Evolutionary conservation across 2,113 vertebrate genomes (phyloP).

Genomic region (Anolis carolinensis): DNA sequence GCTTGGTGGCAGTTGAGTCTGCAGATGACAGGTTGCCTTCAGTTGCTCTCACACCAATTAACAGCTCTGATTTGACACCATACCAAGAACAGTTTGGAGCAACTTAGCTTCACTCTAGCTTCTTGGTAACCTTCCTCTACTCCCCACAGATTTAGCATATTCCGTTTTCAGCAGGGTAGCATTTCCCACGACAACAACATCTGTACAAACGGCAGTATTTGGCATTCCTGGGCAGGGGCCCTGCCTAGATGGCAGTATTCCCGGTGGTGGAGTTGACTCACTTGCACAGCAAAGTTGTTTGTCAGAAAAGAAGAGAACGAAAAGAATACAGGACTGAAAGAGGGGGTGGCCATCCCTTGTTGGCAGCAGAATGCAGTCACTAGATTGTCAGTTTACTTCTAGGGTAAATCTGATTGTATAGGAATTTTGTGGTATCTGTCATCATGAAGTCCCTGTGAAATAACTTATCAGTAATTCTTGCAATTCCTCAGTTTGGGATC

Average conservation of each 20-base stretch:
- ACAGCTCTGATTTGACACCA: slow-evolving; percentile 10
- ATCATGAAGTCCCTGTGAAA: not conserved
- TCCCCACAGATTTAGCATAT: not conserved
- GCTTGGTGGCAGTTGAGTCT: slow-evolving; percentile 5
- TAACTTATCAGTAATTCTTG: not conserved
- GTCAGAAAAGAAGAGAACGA: slow-evolving; percentile 13
- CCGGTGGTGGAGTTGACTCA: slow-evolving; percentile 13
- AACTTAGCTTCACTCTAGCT: not conserved
- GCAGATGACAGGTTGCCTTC: slow-evolving; percentile 3
- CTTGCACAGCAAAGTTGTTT: not conserved
- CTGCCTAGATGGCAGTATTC: not conserved
- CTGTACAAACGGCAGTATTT: not conserved
- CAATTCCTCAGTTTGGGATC: not conserved
- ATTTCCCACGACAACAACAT: not conserved
- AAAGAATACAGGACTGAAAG: slow-evolving; percentile 19
- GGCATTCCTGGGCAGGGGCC: slow-evolving; percentile 1
- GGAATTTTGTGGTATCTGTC: not conserved
- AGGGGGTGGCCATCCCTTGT: not conserved
- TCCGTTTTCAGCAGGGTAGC: not conserved
- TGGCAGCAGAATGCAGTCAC: slow-evolving; percentile 36
- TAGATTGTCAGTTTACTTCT: slow-evolving; percentile 23
- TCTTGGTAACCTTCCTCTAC: not conserved
- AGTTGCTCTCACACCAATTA: slow-evolving; percentile 31
- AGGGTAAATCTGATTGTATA: slow-evolving; percentile 27
- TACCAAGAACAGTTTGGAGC: slow-evolving; percentile 28